Evolutionary conservation across 2,888 invertebrate species (phyloP), one percentile per base, ranked within the genome.

Genomic region (Pterostichus niger): DNA sequence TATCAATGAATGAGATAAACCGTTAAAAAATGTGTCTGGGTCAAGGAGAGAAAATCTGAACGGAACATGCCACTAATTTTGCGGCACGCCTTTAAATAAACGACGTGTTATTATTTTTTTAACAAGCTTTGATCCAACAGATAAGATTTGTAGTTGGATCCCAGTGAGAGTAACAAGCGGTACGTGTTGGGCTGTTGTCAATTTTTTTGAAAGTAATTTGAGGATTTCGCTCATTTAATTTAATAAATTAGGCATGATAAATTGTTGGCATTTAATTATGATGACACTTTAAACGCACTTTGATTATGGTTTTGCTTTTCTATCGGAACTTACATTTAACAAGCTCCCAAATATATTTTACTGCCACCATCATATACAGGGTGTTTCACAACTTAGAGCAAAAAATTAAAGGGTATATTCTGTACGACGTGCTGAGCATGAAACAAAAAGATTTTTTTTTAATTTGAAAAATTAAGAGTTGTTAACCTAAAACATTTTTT

Each of bases 61-160:
- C 64, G 64, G 64, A 64, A 64, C 64, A 31, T 31, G 59, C 31
- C 11, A 31, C 54, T 15, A 40, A 40, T 15, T 2, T 11, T 5
- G 13, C 35, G 49, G n/a, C 64, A 33, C 64, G 64, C 64, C 64
- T 59, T 54, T 31, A 49, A 49, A 49, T 49, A 13, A 64, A 64
- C 64, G 64, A 64, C 6, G 13, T 64, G 64, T 64, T 64, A n/a
- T 64, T 61, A 61, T 61, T 64, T 64, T 64, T 64, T 64, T n/a
- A 64, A 49, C 49, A 49, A 49, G 49, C 11, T 64, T 33, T 13
- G 64, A 64, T 64, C 33, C 13, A 49, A 1, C 13, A 13, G 64
- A 64, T 64, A 64, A 35, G 10, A 49, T 49, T 49, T 49, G 49
- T 6, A 49, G 13, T 35, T 13, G 64, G 64, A 64, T 64, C 35